Conservation (phyloP, 2,888 invertebrate genomes). For the Troilus luridus region DNA sequence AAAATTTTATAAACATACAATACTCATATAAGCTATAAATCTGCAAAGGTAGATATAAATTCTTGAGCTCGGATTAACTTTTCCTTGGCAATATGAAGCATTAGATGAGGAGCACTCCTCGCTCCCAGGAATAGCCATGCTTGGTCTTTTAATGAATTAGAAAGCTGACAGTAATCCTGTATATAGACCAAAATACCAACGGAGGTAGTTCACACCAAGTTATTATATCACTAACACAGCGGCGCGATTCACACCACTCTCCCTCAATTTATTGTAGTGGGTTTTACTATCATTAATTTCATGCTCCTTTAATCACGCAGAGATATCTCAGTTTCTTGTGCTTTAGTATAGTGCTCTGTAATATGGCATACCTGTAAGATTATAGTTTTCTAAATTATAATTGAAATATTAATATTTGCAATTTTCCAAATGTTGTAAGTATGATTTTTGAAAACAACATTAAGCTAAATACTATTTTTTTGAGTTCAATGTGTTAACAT, state of each 20-base stretch:
- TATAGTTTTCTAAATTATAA: too few relatives aligned
- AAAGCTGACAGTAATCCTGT: background rate
- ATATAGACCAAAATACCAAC: constrained; percentile 22
- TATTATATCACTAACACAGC: background rate
- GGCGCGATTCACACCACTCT: background rate
- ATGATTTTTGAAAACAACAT: too few relatives aligned
- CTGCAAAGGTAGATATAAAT: background rate
- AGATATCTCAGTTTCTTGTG: background rate
- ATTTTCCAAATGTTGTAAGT: too few relatives aligned
- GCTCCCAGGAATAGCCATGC: background rate
- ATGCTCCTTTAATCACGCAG: background rate
- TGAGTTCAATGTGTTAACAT: too few relatives aligned
- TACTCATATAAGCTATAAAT: background rate
- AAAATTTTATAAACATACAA: background rate
- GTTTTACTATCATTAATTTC: background rate
- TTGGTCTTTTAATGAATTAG: background rate
- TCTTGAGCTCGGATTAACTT: background rate
- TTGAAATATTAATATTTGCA: too few relatives aligned
- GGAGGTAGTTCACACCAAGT: background rate
- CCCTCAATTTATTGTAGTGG: background rate
- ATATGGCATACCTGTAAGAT: too few relatives aligned
- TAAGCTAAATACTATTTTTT: too few relatives aligned
- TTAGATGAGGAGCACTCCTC: background rate
- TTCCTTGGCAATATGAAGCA: background rate
- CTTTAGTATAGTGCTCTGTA: background rate